A percentile compares a stretch with the other conserved stretches of the same genome.
Evolutionary conservation across 2,888 invertebrate genomes (phyloP).

Genomic region (Punctoribates punctum): DNA sequence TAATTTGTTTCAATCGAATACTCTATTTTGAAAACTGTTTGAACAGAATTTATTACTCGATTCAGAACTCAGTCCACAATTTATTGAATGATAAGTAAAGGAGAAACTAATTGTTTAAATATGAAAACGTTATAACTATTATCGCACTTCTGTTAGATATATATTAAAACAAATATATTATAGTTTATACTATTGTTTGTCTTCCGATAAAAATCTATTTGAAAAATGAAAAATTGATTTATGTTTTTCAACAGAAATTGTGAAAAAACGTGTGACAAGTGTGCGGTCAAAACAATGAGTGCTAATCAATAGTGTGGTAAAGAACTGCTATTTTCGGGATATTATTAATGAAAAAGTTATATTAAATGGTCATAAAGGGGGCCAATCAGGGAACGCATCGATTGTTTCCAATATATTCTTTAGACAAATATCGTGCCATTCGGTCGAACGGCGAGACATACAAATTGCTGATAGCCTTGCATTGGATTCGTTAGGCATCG

Average conservation of each 20-base stretch:
- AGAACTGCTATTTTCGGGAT: conserved; percentile 13
- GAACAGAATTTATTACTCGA: background rate
- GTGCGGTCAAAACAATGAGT: conserved; percentile 3
- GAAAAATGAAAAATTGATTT: conserved; percentile 1
- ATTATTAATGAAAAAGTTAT: background rate
- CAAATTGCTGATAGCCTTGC: background rate
- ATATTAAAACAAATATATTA: conserved; percentile 10
- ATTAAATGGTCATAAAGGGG: background rate
- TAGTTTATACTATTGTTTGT: background rate
- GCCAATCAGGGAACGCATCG: conserved; percentile 30
- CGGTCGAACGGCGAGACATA: conserved; percentile 9
- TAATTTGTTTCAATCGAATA: too few species aligned
- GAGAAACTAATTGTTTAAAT: background rate
- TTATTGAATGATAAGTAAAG: background rate
- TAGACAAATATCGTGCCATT: conserved; percentile 22
- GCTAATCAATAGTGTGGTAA: too few species aligned
- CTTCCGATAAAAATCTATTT: conserved; percentile 9
- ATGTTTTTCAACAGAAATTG: background rate
- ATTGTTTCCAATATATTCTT: conserved; percentile 14
- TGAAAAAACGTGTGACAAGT: background rate
- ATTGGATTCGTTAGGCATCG: conserved; percentile 30
- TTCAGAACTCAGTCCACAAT: background rate
- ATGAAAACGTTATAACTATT: background rate
- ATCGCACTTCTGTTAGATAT: background rate
- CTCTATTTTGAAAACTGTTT: too few species aligned